Evolutionary conservation across 2,888 invertebrate genomes (phyloP), one percentile per base, ranked within the genome.

Genomic region (Melanophora roralis): DNA sequence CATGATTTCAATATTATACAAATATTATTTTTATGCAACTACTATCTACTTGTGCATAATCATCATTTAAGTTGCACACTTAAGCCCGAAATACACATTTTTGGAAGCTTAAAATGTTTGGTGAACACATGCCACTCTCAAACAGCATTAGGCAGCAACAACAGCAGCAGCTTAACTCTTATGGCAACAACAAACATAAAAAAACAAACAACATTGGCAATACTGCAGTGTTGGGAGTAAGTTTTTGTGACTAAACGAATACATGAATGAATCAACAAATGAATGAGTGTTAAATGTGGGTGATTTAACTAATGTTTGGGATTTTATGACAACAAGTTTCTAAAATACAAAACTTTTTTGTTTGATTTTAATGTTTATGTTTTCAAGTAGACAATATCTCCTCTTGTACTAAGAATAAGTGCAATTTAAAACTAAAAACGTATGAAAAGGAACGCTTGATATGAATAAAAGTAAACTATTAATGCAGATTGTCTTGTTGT

Each of bases 1-100:
- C 81, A 78, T 69, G 77, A 78, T 78, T 81, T 74, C 55, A 67
- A 74, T 78, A 78, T 71, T 62, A 77, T 36, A 74, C 69, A 73
- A 81, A 73, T 77, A 81, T 73, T 74, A 69, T 69, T 71, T 78
- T 67, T 74, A 78, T 78, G 74, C 74, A 57, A 67, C 73, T 5
- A 27, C 27, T 27, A 27, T 6, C 6, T n/a, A n/a, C n/a, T n/a
- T n/a, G n/a, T n/a, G n/a, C 27, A 6, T 27, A 27, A 27, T 6
- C 62, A 51, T 34, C 65, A 81, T 55, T 76, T 77, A 71, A 19
- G 76, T 60, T 53, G 60, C 49, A 73, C n/a, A 73, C 40, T 36
- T 47, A 49, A 40, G n/a, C 11, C 40, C 1, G 8, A 23, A 47
- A 53, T 7, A 51, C 32, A 68, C 62, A 55, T 69, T 51, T 67